A percentile compares a stretch with the other conserved stretches of the same genome.
These are phyloP conservation scores for Bombus pyrosoma DNA, from an alignment of 1,140 invertebrate species.

Conservation along the genomic window DNA sequence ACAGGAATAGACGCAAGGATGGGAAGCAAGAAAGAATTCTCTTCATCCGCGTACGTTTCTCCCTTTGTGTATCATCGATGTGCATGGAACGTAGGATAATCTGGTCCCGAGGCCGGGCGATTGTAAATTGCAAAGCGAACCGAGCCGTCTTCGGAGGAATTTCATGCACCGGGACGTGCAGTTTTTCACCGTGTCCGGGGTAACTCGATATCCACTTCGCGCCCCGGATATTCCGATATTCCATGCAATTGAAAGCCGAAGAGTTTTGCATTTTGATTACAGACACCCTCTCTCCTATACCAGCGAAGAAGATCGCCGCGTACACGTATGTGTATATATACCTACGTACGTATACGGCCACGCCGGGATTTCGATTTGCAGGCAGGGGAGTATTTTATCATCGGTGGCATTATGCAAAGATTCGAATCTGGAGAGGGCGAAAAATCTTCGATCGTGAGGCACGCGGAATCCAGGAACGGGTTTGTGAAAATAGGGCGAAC, in stretches of 20 bases:
- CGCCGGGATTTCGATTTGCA: constrained; percentile 37
- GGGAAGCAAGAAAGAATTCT: background rate
- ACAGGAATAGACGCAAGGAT: background rate
- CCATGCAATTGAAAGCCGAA: constrained; percentile 49
- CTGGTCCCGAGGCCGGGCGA: background rate
- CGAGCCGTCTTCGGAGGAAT: constrained; percentile 23
- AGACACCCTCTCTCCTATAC: no score
- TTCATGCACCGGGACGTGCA: background rate
- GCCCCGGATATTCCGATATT: constrained; percentile 43
- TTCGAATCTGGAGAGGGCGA: constrained; percentile 14
- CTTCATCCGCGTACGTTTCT: background rate
- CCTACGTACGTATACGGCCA: no score
- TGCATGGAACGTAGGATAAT: constrained; percentile 9
- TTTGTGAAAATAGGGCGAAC: constrained; percentile 9
- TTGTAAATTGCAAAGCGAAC: constrained; percentile 7
- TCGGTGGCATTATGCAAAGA: constrained; percentile 31
- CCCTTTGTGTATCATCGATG: background rate
- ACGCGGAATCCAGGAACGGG: background rate
- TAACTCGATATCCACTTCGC: constrained; percentile 45
- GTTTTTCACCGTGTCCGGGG: constrained; percentile 16
- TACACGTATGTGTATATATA: background rate
- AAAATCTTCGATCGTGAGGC: constrained; percentile 2
- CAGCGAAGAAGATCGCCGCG: background rate
- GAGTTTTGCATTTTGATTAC: constrained; percentile 55
- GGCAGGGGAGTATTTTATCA: constrained; percentile 34